Conservation (phyloP, 2,888 invertebrate species). For the Lymantria monacha region DNA sequence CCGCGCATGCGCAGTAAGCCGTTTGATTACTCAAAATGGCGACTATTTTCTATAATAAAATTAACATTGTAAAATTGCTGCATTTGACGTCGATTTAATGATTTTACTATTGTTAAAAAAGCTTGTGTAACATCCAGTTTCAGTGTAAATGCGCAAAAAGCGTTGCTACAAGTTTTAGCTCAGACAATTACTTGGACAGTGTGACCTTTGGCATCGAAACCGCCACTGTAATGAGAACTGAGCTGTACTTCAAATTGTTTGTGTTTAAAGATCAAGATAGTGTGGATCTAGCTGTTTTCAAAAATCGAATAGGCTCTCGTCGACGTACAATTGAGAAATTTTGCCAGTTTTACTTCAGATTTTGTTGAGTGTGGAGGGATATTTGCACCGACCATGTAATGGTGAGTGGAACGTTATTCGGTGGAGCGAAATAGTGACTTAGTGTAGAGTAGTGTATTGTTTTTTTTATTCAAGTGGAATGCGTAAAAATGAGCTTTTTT, state of each 20-base stretch:
- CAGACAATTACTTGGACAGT: conserved; percentile 4
- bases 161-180: conserved; percentile 6
- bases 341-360: conserved; percentile 65
- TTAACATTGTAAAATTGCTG: conserved; percentile 17
- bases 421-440: conserved; percentile 43
- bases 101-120: conserved; percentile 10
- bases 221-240: conserved; percentile 24
- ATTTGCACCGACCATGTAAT: conserved; percentile 63
- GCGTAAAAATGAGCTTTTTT: conserved; percentile 41
- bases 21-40: conserved; percentile 50
- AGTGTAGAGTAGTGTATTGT: conserved; percentile 41
- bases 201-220: conserved; percentile 35
- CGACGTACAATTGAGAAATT: conserved; percentile 41
- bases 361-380: conserved; percentile 55
- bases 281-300: conserved; percentile 68
- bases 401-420: conserved; percentile 59
- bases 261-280: conserved; percentile 35
- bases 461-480: conserved; percentile 46
- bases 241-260: conserved; percentile 8
- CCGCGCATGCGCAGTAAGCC: conserved; percentile 59
- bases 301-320: conserved; percentile 64
- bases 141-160: conserved; percentile 1
- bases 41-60: conserved; percentile 39
- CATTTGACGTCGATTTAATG: background rate
- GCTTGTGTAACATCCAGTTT: conserved; percentile 2